Percentiles rank a stretch among this genome's conserved stretches.
Conservation (phyloP, 2,888 invertebrate species). For the Tenthredo mesomela region DNA sequence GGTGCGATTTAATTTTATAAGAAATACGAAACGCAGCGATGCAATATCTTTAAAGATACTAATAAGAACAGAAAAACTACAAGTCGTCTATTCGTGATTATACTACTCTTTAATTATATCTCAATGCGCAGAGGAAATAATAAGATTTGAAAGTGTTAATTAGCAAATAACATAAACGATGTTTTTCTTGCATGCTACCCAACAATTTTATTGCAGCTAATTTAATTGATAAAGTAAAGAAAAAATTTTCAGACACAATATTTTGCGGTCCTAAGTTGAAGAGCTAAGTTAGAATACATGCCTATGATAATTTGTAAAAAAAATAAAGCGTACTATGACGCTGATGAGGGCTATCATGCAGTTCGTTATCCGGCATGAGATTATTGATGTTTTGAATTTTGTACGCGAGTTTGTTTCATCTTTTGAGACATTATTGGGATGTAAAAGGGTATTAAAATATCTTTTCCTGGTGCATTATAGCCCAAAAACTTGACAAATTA, state of each 20-base stretch:
- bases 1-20: neutral
- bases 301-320: neutral
- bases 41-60: neutral
- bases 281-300: slow-evolving; percentile 2
- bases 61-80: neutral
- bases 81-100: neutral
- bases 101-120: neutral
- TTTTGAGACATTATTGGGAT: neutral
- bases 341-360: slow-evolving; percentile 18
- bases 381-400: neutral
- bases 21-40: neutral
- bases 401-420: neutral
- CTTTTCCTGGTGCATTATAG: slow-evolving; percentile 47
- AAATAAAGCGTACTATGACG: neutral
- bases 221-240: neutral
- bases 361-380: neutral
- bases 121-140: neutral
- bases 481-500: slow-evolving; percentile 51
- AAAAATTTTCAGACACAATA: neutral
- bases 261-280: neutral
- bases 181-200: neutral
- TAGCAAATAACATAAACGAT: neutral
- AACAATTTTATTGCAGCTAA: neutral
- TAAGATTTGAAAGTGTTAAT: neutral
- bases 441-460: neutral